Evolutionary conservation across 1,140 invertebrate genomes (phyloP).

Genomic region (Pseudomyrmex sp.): DNA sequence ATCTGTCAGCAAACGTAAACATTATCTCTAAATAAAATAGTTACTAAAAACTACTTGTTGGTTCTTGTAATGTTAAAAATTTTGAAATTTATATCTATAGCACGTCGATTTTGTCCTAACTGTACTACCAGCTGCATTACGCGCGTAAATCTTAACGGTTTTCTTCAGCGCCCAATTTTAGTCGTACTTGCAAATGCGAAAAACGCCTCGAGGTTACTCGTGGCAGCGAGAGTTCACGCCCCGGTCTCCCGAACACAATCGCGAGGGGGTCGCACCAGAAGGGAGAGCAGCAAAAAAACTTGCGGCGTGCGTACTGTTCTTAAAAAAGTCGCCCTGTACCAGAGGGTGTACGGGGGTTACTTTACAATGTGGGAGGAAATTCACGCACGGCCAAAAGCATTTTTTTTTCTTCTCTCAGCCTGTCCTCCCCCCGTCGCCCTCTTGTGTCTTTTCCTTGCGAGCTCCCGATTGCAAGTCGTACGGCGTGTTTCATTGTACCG

Average conservation of each 20-base stretch:
- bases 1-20: neutral
- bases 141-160: constrained; percentile 62
- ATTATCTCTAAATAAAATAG: neutral
- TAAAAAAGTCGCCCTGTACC: constrained; percentile 67
- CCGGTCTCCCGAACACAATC: constrained; percentile 72
- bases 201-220: constrained; percentile 73
- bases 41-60: neutral
- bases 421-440: constrained; percentile 41
- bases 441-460: constrained; percentile 53
- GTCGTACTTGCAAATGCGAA: constrained; percentile 69
- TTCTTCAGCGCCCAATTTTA: constrained; percentile 5
- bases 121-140: constrained; percentile 58
- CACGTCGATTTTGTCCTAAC: neutral
- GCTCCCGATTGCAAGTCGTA: constrained; percentile 61
- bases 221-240: constrained; percentile 72
- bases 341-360: constrained; percentile 59
- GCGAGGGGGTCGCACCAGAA: constrained; percentile 62
- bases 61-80: too few species aligned
- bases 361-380: constrained; percentile 79
- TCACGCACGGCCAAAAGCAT: constrained; percentile 65
- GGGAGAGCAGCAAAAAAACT: constrained; percentile 61
- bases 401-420: constrained; percentile 63
- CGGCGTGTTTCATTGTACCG: constrained; percentile 74
- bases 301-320: constrained; percentile 51
- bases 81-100: neutral